Evolutionary conservation across 2,797 vertebrate species (phyloP), one percentile per base, ranked within the genome.

Genomic region (Acridotheres tristis): DNA sequence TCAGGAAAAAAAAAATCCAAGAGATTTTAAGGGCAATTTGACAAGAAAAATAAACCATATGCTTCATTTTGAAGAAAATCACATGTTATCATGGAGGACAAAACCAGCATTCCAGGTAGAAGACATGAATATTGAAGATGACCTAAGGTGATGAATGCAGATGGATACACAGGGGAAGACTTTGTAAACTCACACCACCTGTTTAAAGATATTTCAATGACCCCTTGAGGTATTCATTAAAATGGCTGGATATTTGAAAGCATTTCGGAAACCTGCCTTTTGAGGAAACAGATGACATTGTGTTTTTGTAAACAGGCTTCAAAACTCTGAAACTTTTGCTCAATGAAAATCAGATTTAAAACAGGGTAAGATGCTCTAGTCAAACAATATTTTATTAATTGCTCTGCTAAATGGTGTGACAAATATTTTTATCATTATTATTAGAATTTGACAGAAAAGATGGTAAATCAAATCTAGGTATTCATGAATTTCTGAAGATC

Each of bases 11-110:
- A 69, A 34, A 34, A 40, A 30, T 34, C 4, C 18, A 58, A 30
- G 36, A 43, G 4, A 74, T 61, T 93, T 88, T 88, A 78, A 92
- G n/a, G 62, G 63, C 23, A 78, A 81, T 72, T 72, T 91, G 66
- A 84, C 73, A 78, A 62, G 53, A 80, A 68, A 89, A 88, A 94
- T n/a, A 77, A 89, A 78, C 29, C 53, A 5, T 73, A 53, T 73
- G 55, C n/a, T 88, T 62, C 10, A 51, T 87, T 92, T 77, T 81
- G 30, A 93, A 84, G 30, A 80, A 77, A 92, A 85, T 16, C 42
- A 51, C 26, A 48, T 32, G 29, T 66, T 79, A 74, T 30, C 27
- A 74, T 50, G 9, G 11, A 89, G 47, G 34, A 80, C 40, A 88
- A 88, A 90, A 58, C 22, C 20, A 32, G 48, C 27, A 85, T 75